A percentile compares a stretch with the other conserved stretches of the same genome.
These are phyloP conservation scores for Cepphus grylle DNA, from an alignment of 2,113 vertebrate genomes.

Conservation along the genomic window DNA sequence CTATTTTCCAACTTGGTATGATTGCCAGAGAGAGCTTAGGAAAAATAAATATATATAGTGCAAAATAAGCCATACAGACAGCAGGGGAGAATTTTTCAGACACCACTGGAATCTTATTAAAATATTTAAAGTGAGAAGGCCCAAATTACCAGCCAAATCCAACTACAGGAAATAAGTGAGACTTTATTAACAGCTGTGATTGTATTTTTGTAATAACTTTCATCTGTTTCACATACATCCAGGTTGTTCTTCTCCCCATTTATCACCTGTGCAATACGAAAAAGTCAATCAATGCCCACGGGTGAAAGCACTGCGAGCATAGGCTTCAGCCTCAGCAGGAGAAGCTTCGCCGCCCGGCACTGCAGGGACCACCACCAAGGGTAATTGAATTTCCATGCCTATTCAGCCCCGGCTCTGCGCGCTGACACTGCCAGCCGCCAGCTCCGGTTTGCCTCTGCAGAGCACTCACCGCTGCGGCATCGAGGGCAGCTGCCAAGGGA, in stretches of 20 bases:
- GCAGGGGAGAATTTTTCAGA: neutral
- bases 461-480: fast-evolving
- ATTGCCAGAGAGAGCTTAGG: neutral
- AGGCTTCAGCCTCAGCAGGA: neutral
- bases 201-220: neutral
- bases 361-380: constrained; percentile 29
- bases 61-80: neutral
- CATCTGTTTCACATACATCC: neutral
- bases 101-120: neutral
- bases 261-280: neutral
- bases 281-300: neutral
- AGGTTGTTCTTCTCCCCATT: neutral
- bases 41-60: neutral
- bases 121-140: neutral
- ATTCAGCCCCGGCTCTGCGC: neutral
- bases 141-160: neutral
- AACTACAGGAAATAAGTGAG: neutral
- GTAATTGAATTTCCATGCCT: constrained; percentile 36
- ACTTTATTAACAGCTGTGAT: neutral
- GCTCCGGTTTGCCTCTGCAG: neutral
- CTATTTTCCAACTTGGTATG: neutral
- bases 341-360: fast-evolving
- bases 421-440: neutral
- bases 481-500: neutral
- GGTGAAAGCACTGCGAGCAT: neutral